Evolutionary conservation across 2,888 invertebrate genomes (phyloP).

Genomic region (Cheilosia soror): DNA sequence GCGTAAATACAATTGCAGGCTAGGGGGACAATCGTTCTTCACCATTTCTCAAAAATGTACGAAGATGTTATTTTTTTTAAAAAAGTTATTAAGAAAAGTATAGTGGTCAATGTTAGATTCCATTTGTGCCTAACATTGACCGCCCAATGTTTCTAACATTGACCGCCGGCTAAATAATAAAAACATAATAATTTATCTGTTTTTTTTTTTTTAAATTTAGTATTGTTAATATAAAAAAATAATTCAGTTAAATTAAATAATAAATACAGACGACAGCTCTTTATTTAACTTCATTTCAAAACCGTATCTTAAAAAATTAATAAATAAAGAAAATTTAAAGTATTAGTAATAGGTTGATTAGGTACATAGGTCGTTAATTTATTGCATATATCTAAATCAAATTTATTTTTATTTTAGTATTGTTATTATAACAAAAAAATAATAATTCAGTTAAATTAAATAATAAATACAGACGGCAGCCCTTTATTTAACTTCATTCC

Average conservation of each 20-base stretch:
- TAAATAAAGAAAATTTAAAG: not conserved
- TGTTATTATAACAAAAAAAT: not conserved
- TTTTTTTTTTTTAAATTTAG: not conserved
- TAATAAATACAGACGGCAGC: not conserved
- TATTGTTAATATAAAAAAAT: not conserved
- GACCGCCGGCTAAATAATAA: not conserved
- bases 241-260: constrained; percentile 6
- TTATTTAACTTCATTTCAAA: no score
- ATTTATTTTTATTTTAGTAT: not conserved
- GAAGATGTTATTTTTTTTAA: not conserved
- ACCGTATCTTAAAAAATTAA: no score
- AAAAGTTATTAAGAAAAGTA: constrained; percentile 1
- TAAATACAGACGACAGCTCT: not conserved
- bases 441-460: constrained; percentile 2
- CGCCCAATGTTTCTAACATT: constrained; percentile 5
- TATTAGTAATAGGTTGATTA: not conserved
- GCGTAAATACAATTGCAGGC: not conserved
- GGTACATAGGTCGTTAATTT: no score
- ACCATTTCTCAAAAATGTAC: not conserved
- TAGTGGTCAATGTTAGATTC: not conserved
- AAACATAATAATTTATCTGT: not conserved
- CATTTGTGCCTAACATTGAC: constrained; percentile 17
- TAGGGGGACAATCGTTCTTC: not conserved
- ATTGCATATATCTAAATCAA: no score
- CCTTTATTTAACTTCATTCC: no score